Percentiles rank a stretch among this genome's conserved stretches.
Evolutionary conservation across 2,113 vertebrate genomes (phyloP).

Genomic region (Melozone crissalis): DNA sequence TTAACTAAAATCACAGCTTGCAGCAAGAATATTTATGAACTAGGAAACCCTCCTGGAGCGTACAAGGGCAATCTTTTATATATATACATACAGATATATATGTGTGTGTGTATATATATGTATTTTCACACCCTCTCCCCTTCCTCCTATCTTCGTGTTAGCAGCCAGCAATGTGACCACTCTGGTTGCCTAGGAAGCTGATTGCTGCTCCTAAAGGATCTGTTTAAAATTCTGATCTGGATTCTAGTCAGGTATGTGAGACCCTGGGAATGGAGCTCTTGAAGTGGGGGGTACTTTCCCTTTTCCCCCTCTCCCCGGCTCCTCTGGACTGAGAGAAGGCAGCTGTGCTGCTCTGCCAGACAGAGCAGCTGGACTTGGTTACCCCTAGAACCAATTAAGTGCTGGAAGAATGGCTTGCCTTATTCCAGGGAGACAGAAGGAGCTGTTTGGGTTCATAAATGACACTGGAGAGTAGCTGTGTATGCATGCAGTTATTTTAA

Average conservation of each 20-base stretch:
- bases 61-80: neutral
- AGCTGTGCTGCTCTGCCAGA: constrained; percentile 41
- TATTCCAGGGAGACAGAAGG: neutral
- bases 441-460: constrained; percentile 9
- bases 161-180: neutral
- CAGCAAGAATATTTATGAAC: constrained; percentile 40
- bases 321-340: constrained; percentile 26
- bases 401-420: constrained; percentile 26
- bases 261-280: constrained; percentile 40
- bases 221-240: constrained; percentile 50
- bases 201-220: constrained; percentile 50
- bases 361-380: constrained; percentile 53
- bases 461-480: neutral
- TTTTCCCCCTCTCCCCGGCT: neutral
- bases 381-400: constrained; percentile 41
- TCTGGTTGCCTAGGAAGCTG: constrained; percentile 65
- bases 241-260: constrained; percentile 44
- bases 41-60: neutral
- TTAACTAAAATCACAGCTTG: constrained; percentile 36
- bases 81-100: neutral
- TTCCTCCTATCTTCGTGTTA: constrained; percentile 19
- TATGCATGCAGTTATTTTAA: neutral
- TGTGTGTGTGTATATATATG: neutral
- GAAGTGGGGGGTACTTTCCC: neutral
- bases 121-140: neutral